Base-by-base conservation (phyloP, 2,888 invertebrate species). In the Dynastes tityus region DNA sequence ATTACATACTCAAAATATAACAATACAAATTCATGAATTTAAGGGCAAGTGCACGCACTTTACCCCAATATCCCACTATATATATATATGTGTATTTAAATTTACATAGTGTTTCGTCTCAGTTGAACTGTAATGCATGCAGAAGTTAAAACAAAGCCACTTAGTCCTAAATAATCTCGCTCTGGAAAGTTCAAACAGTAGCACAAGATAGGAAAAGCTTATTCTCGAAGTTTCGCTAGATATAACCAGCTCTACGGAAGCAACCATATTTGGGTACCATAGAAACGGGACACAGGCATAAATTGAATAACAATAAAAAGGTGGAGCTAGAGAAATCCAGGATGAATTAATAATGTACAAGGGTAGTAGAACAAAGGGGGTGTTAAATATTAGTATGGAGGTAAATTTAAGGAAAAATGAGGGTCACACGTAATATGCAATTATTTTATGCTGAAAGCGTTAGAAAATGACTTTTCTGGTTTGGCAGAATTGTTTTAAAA, bases 61-160 rank as follows among this genome's bases (percentile, higher is more conserved):
- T 1, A 9, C 9, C 32, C 32, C 32, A 32, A 32, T 32, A 32
- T 32, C 4, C 22, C 22, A 22, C 22, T 5, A 32, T 32, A 3
- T 32, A 32, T 5, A 11, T 9, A 8, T 22, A 63, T 13, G 11
- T 63, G 32, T 68, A 51, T 68, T 53, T 51, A 68, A 68, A 68
- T 68, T 68, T 68, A 68, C 51, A 68, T 68, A 68, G 51, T 51
- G 51, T 51, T 68, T 29, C 51, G 27, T 68, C 13, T 29, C 51
- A 68, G 68, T 68, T 68, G 13, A 68, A 68, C 27, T 13, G 68
- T 68, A 68, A 68, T 68, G 51, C 32, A 68, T 68, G 68, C 51
- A 68, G 68, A 68, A 68, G 29, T 68, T 68, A 68, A 68, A 68
- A 68, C 68, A 68, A 68, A 68, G 51, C 68, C 68, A 51, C 51